Conservation (phyloP, 2,797 vertebrate genomes). For the Danio tinwini region DNA sequence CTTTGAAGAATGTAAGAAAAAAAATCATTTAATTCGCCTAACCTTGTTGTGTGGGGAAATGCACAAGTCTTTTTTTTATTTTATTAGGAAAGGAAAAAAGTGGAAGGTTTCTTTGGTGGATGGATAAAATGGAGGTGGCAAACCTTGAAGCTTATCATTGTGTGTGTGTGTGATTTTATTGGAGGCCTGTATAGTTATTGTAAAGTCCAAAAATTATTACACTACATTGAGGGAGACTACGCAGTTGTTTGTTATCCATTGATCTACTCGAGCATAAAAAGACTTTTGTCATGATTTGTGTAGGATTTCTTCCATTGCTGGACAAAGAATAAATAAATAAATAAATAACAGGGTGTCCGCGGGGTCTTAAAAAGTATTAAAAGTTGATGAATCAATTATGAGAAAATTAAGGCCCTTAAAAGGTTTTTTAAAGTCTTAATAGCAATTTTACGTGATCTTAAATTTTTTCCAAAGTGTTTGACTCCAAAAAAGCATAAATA, state of each 20-base stretch:
- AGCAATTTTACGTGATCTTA: no score
- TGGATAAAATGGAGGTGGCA: not conserved
- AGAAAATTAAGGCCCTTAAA: no score
- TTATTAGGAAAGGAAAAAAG: not conserved
- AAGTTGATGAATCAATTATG: no score
- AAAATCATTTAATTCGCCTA: not conserved
- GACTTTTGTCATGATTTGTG: not conserved
- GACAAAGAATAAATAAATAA: no score
- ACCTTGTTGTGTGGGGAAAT: not conserved
- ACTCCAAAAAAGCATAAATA: no score
- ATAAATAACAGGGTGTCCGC: no score
- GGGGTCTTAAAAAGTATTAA: no score
- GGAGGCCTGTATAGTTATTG: not conserved
- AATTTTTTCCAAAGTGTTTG: no score
- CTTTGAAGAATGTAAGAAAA: not conserved
- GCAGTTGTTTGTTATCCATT: not conserved
- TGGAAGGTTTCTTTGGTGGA: not conserved
- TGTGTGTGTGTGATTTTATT: not conserved
- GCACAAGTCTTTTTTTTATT: not conserved
- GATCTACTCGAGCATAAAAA: not conserved
- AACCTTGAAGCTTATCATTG: slow-evolving; percentile 1
- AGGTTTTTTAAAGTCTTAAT: no score
- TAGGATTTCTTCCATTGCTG: no score
- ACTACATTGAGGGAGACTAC: not conserved
- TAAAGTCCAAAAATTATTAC: not conserved